Conservation (phyloP, 2,113 vertebrate genomes). For the Oncorhynchus mykiss region DNA sequence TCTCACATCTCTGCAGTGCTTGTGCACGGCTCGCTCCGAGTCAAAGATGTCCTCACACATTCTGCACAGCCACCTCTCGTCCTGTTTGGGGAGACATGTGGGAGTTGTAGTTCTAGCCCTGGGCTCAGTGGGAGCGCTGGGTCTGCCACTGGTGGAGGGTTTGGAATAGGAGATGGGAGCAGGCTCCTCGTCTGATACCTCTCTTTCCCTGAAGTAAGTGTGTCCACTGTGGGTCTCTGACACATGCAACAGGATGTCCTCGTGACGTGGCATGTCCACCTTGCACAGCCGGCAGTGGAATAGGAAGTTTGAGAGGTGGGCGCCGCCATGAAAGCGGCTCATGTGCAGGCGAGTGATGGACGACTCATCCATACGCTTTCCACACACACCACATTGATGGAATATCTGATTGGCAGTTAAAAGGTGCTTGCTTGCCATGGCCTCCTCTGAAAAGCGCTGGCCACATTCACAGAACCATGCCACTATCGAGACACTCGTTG, state of each 20-base stretch:
- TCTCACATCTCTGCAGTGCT: constrained; percentile 81
- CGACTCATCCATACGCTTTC: constrained; percentile 83
- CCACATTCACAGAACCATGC: constrained; percentile 90
- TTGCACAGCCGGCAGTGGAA: constrained; percentile 86
- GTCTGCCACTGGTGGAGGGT: constrained; percentile 43
- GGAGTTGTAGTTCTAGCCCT: background rate
- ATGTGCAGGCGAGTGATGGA: constrained; percentile 90
- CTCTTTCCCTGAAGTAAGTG: constrained; percentile 82
- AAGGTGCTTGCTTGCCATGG: constrained; percentile 83
- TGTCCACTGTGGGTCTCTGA: constrained; percentile 84
- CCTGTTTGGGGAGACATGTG: constrained; percentile 32
- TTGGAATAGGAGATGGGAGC: constrained; percentile 42
- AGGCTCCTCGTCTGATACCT: constrained; percentile 63
- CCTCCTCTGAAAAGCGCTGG: constrained; percentile 79
- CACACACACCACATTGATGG: constrained; percentile 91
- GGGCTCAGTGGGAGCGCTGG: background rate
- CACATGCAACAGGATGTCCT: constrained; percentile 84
- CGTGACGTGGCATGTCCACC: constrained; percentile 76
- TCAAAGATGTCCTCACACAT: constrained; percentile 95
- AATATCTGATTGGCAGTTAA: constrained; percentile 87
- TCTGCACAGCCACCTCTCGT: constrained; percentile 83
- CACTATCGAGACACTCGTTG: background rate
- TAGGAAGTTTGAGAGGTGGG: constrained; percentile 88
- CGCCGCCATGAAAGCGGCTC: constrained; percentile 94
- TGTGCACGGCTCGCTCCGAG: constrained; percentile 72